Conservation (phyloP, 2,888 invertebrate genomes). For the Lithosia quadra region DNA sequence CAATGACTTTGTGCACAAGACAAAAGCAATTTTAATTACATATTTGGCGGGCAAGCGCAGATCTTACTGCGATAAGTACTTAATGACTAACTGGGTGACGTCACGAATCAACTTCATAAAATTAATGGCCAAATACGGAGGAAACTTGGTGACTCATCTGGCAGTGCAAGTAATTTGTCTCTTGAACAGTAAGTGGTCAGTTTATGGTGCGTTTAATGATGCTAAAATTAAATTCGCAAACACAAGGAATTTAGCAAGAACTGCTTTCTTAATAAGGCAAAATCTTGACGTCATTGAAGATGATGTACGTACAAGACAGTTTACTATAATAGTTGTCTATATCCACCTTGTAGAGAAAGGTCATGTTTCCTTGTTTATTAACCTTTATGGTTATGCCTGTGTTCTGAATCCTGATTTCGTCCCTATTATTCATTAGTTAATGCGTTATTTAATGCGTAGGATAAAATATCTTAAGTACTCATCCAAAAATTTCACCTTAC, state of each 20-base stretch:
- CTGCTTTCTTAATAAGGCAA: background rate
- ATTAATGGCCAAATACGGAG: slow-evolving; percentile 48
- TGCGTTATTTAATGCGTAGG: too few species aligned
- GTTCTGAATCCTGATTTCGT: too few species aligned
- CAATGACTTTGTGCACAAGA: slow-evolving; percentile 12
- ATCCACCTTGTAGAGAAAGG: too few species aligned
- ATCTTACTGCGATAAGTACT: slow-evolving; percentile 15
- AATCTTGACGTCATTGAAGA: background rate
- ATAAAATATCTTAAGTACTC: too few species aligned
- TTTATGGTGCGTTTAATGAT: background rate
- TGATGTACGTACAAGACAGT: too few species aligned
- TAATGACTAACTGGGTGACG: slow-evolving; percentile 34
- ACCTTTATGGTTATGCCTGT: too few species aligned
- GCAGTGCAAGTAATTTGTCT: background rate
- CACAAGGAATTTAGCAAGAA: too few species aligned
- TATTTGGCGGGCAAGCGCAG: slow-evolving; percentile 13
- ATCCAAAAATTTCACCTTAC: too few species aligned
- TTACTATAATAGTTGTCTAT: too few species aligned
- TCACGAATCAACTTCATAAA: slow-evolving; percentile 41
- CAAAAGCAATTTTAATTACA: slow-evolving; percentile 12
- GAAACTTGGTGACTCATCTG: slow-evolving; percentile 35
- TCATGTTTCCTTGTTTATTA: too few species aligned
- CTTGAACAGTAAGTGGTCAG: background rate
- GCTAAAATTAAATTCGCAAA: background rate
- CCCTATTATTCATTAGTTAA: too few species aligned